Conservation (phyloP, 2,888 invertebrate genomes). For the Micoletzkya japonica region DNA sequence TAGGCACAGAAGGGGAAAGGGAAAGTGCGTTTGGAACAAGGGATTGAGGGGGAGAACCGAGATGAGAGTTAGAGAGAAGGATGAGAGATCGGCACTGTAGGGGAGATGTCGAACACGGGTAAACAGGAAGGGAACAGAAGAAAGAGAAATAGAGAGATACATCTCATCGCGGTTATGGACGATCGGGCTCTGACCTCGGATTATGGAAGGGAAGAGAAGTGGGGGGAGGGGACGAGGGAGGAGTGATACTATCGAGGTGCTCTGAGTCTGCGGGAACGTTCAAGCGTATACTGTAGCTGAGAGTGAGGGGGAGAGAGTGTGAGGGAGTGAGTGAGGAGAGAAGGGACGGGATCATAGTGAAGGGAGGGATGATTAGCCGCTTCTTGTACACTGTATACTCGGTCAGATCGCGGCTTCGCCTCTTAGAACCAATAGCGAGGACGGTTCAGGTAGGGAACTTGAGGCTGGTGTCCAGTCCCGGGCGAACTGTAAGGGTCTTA, state of each 20-base stretch:
- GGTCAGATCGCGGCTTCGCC: background rate
- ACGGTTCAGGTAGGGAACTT: constrained; percentile 40
- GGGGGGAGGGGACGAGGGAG: background rate
- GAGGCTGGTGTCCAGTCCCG: background rate
- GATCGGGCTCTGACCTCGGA: background rate
- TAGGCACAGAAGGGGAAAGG: too few species aligned
- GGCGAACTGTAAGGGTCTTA: background rate
- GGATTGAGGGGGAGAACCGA: background rate
- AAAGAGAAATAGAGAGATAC: background rate
- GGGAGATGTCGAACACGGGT: background rate
- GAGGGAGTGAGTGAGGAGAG: background rate
- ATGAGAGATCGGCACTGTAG: background rate
- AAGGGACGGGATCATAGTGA: constrained; percentile 1
- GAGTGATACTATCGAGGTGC: background rate
- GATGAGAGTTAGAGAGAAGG: background rate
- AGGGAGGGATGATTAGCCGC: constrained; percentile 15
- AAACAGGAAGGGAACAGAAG: background rate
- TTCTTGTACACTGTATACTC: background rate
- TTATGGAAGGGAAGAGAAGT: background rate
- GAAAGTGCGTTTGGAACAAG: background rate
- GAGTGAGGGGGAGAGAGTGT: background rate
- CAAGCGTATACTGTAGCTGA: constrained; percentile 8
- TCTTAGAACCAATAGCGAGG: constrained; percentile 48
- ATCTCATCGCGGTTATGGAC: background rate
- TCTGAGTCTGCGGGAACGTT: constrained; percentile 7